Evolutionary conservation across 2,113 vertebrate genomes (phyloP).

Genomic region (Aramus guarauna): DNA sequence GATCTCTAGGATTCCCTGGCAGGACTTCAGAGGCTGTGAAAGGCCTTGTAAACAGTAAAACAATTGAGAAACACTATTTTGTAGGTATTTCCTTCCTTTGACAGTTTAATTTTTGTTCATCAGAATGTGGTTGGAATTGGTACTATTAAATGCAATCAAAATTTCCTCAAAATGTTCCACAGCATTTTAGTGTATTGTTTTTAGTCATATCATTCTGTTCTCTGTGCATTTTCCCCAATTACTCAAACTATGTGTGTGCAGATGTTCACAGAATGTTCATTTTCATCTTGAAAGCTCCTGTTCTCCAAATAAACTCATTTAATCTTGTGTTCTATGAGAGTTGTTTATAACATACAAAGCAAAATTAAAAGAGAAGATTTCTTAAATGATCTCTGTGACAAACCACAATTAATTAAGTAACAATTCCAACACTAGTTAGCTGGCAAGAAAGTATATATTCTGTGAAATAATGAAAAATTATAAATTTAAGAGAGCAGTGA

Average conservation of each 20-base stretch:
- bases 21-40: neutral
- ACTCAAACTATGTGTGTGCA: neutral
- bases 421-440: neutral
- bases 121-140: neutral
- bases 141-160: neutral
- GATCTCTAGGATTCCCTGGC: neutral
- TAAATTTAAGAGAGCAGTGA: neutral
- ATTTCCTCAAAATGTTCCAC: neutral
- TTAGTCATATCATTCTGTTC: neutral
- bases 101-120: conserved; percentile 9
- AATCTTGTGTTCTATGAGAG: neutral
- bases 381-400: neutral
- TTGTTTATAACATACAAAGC: neutral
- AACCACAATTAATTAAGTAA: conserved; percentile 1
- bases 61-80: neutral
- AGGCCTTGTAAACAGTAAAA: neutral
- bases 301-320: neutral
- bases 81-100: neutral
- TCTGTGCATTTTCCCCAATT: neutral
- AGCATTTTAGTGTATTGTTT: neutral
- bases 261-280: conserved; percentile 1
- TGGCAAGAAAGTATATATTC: neutral
- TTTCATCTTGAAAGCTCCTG: neutral
- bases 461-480: neutral
- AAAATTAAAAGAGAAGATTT: neutral